A percentile compares a stretch with the other conserved stretches of the same genome.
Evolutionary conservation across 2,113 vertebrate species (phyloP).

Genomic region (Dipodomys merriami): DNA sequence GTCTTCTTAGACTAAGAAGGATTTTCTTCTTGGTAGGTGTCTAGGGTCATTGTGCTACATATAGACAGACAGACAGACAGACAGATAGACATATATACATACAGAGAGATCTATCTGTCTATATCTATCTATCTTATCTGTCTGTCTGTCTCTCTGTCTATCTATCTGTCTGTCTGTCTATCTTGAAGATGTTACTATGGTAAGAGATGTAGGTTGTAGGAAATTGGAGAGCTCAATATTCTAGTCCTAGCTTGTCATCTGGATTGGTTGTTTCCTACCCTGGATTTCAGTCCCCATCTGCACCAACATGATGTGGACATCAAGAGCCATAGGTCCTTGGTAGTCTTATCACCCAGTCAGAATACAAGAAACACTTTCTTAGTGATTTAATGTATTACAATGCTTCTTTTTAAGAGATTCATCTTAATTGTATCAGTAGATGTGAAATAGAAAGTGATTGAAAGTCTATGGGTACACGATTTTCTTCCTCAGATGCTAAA

Average conservation of each 20-base stretch:
- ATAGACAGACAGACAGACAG: too few species aligned
- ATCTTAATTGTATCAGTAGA: background rate
- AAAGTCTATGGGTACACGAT: background rate
- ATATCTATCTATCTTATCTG: too few species aligned
- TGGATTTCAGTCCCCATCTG: background rate
- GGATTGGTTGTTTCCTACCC: background rate
- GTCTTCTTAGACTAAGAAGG: too few species aligned
- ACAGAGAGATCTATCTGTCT: too few species aligned
- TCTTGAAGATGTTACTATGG: background rate
- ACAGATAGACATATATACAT: too few species aligned
- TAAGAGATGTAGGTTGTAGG: background rate
- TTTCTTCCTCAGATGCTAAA: constrained; percentile 28
- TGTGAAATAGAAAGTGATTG: background rate
- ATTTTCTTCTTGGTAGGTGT: too few species aligned
- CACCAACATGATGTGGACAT: background rate
- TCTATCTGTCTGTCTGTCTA: too few species aligned
- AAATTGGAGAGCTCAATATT: background rate
- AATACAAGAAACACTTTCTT: background rate
- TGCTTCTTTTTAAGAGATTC: background rate
- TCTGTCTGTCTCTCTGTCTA: too few species aligned
- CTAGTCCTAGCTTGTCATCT: background rate
- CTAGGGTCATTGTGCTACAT: too few species aligned
- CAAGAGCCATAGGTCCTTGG: background rate
- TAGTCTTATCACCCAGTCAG: background rate
- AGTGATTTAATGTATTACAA: background rate